Conservation (phyloP, 2,888 invertebrate species). For the Embidobia sp. region DNA sequence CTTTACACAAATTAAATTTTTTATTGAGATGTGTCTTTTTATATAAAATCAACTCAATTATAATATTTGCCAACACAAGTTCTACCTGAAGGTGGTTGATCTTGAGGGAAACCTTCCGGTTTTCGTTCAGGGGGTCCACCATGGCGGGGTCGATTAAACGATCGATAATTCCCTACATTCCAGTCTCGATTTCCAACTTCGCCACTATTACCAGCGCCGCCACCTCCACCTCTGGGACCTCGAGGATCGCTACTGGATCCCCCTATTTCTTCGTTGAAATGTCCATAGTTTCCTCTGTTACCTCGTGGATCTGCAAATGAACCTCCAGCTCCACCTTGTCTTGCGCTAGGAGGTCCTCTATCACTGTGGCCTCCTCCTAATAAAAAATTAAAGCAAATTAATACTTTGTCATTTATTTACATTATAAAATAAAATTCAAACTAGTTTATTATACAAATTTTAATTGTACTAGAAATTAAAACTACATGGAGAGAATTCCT, state of each 20-base stretch:
- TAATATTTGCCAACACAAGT: not conserved
- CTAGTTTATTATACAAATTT: too few relatives aligned
- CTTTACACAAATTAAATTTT: too few relatives aligned
- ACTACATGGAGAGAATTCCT: too few relatives aligned
- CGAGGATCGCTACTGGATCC: conserved; percentile 39
- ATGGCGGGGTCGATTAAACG: not conserved
- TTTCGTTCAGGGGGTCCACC: conserved; percentile 77
- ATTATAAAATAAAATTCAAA: too few relatives aligned
- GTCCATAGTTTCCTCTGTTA: conserved; percentile 77
- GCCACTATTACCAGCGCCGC: not conserved
- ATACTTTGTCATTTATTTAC: not conserved
- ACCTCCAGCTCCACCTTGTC: conserved; percentile 67
- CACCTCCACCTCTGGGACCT: conserved; percentile 53
- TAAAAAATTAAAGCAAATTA: not conserved
- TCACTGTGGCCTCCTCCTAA: conserved; percentile 72
- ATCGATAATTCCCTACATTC: too few relatives aligned
- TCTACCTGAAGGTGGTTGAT: conserved; percentile 80
- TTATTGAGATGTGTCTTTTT: too few relatives aligned
- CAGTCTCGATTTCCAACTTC: conserved; percentile 69
- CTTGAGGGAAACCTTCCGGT: conserved; percentile 75
- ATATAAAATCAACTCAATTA: too few relatives aligned
- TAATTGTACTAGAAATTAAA: too few relatives aligned
- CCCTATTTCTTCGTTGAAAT: conserved; percentile 72
- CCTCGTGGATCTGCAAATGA: conserved; percentile 70
- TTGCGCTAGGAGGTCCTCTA: conserved; percentile 68